Base-by-base conservation (phyloP, 2,113 vertebrate genomes). In the Poecile atricapillus region DNA sequence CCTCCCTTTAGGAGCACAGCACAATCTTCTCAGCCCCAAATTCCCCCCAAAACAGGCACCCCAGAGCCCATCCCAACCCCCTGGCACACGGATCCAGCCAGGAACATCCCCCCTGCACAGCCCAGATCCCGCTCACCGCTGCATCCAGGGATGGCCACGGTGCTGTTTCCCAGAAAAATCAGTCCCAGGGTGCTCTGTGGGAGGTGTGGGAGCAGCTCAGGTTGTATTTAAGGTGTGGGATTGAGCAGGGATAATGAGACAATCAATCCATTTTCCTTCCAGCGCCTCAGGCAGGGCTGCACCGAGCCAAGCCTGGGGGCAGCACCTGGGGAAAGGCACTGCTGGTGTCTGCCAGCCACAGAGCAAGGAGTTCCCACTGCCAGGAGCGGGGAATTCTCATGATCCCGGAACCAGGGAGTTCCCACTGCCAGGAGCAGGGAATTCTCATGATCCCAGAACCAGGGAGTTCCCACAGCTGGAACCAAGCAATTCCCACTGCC, bases 211-310 rank as follows among this genome's bases (percentile, higher is more conserved):
- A 88, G 35, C 81, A 78, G 81, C 73, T 75, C 35, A n/a, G 59
- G 37, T 13, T 84, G 87, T 95, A 79, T 95, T 94, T 84, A 89
- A 94, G 46, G 78, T 53, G 82, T 91, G 92, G 78, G 81, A 71
- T 33, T 37, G 93, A 71, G 17, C 3, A 1, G 20, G 15, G 46
- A 71, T 75, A 93, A 97, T 90, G 74, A 65, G 44, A 25, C 78
- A 75, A 96, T 95, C 41, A 87, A 96, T 97, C 44, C 58, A 58
- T 95, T 35, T 9, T 35, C 58, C 31, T 69, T 58, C 62, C 33
- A 4, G 31, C 22, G 18, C 67, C 37, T 1, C 2, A 8, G 63
- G 53, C 49, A 59, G 73, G 15, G 33, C 68, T 39, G 35, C 25
- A 13, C 47, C 0, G 0, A 78, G 90, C 74, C 65, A 30, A 89